Evolutionary conservation across 2,797 vertebrate species (phyloP).

Genomic region (Syndactyla subalaris): DNA sequence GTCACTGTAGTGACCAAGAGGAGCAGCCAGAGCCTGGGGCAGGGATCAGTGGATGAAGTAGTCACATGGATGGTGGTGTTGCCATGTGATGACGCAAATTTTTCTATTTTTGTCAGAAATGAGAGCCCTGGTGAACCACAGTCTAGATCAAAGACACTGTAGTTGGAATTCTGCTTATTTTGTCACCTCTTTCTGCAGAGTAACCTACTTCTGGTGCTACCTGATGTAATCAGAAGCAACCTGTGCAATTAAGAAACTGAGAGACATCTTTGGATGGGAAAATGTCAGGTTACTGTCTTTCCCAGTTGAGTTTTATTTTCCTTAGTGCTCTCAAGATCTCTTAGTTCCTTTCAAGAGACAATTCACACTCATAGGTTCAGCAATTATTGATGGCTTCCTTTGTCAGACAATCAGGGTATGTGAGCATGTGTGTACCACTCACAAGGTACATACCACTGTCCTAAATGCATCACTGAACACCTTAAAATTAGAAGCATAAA

Average conservation of each 20-base stretch:
- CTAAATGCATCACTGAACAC: constrained; percentile 11
- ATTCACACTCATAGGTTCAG: neutral
- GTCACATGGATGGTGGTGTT: neutral
- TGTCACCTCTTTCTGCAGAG: constrained; percentile 25
- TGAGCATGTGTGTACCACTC: constrained; percentile 25
- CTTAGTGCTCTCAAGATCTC: neutral
- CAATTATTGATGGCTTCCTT: constrained; percentile 52
- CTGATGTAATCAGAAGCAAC: constrained; percentile 10
- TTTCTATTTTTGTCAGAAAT: constrained; percentile 23
- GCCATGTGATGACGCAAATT: neutral
- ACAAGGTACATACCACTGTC: neutral
- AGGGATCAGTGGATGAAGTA: neutral
- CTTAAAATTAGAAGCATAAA: neutral
- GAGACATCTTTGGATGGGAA: constrained; percentile 17
- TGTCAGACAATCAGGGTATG: constrained; percentile 22
- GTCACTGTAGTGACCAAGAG: neutral
- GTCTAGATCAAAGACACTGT: neutral
- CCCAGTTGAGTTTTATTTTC: constrained; percentile 8
- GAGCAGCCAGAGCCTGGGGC: neutral
- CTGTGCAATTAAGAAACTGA: constrained; percentile 45
- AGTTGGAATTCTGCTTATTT: neutral
- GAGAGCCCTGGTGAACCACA: neutral
- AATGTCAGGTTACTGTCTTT: constrained; percentile 48
- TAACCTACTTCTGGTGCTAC: constrained; percentile 51
- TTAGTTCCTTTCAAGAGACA: constrained; percentile 39